These are phyloP conservation scores for Heliconius charithonia DNA, from an alignment of 2,888 invertebrate species.

Conservation along the genomic window DNA sequence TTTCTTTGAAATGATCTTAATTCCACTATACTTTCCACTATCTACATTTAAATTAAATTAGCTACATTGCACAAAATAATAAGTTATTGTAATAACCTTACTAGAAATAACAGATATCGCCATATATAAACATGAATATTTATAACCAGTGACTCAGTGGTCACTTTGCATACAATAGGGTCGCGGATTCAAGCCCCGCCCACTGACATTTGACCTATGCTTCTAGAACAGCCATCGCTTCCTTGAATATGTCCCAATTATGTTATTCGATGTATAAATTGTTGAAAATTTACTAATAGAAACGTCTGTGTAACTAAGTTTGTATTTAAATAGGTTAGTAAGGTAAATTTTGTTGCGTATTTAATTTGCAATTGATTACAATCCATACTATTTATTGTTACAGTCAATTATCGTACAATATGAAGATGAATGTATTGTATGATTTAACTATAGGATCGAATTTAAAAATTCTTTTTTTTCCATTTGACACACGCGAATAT, in stretches of 20 bases:
- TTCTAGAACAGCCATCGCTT: conserved; percentile 42
- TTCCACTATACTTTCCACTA: too few relatives aligned
- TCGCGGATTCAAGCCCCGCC: conserved; percentile 59
- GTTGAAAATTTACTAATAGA: neutral
- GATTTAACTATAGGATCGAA: too few relatives aligned
- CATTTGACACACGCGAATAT: too few relatives aligned
- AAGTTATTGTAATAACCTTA: neutral
- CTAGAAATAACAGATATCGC: conserved; percentile 12
- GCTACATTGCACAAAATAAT: too few relatives aligned
- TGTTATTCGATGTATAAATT: conserved; percentile 7
- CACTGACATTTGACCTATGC: conserved; percentile 41
- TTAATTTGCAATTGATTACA: neutral
- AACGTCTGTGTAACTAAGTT: neutral
- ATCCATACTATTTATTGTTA: neutral
- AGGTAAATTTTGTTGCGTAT: neutral
- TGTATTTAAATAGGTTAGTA: neutral
- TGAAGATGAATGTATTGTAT: too few relatives aligned
- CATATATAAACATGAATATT: conserved; percentile 26
- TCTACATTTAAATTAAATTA: too few relatives aligned
- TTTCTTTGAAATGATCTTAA: too few relatives aligned
- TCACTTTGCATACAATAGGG: conserved; percentile 66
- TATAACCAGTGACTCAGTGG: conserved; percentile 55
- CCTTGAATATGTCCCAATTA: conserved; percentile 27
- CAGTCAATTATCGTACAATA: too few relatives aligned
- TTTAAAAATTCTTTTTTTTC: too few relatives aligned